These are phyloP conservation scores for Metalampra italica DNA, from an alignment of 2,888 invertebrate genomes.

Conservation along the genomic window DNA sequence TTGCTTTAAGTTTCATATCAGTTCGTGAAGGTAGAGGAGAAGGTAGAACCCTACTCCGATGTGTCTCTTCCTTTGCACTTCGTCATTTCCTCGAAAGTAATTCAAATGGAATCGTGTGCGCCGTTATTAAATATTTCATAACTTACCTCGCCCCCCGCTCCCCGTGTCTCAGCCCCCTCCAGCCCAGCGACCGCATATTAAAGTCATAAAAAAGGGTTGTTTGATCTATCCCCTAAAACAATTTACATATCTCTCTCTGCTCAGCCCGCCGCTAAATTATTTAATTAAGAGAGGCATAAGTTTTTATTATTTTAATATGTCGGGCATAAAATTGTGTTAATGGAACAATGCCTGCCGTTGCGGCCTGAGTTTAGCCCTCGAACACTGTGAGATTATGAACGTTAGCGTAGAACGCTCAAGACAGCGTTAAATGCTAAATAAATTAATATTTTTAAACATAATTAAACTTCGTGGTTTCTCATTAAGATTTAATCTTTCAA, in stretches of 20 bases:
- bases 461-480: not conserved
- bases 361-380: constrained; percentile 58
- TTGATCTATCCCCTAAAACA: constrained; percentile 80
- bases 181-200: constrained; percentile 74
- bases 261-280: constrained; percentile 77
- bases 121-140: constrained; percentile 80
- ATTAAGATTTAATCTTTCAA: too few species aligned
- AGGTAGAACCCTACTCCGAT: constrained; percentile 34
- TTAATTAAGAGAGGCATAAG: constrained; percentile 80
- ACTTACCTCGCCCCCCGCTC: constrained; percentile 59
- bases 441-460: not conserved
- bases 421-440: constrained; percentile 7
- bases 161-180: constrained; percentile 30
- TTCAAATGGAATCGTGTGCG: constrained; percentile 79
- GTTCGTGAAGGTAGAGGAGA: constrained; percentile 16
- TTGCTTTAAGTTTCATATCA: constrained; percentile 24
- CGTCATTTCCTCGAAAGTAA: constrained; percentile 78
- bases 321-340: constrained; percentile 77
- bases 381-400: constrained; percentile 54
- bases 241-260: constrained; percentile 80
- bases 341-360: constrained; percentile 61
- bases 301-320: constrained; percentile 80
- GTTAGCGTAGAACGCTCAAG: constrained; percentile 44
- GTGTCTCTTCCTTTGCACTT: constrained; percentile 59
- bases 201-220: constrained; percentile 80